A percentile compares a stretch with the other conserved stretches of the same genome.
phyloP scores from a whole-genome alignment of 2,888 invertebrate genomes.

The Cephus spinipes region DNA sequence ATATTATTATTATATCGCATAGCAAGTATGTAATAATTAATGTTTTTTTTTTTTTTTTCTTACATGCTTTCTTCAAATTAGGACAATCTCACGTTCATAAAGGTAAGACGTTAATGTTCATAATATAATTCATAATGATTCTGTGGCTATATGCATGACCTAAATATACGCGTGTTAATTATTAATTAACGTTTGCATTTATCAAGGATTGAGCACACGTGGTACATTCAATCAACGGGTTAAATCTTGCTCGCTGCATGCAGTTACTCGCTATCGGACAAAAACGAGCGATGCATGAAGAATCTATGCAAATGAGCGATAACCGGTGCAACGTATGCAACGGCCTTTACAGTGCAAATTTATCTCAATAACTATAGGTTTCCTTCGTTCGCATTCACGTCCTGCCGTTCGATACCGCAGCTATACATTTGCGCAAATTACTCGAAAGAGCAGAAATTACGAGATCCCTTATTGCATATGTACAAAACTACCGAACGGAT shows the following conservation, averaged over 20 bases:
- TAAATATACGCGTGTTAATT: neutral
- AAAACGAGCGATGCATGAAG: conserved; percentile 14
- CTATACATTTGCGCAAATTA: conserved; percentile 2
- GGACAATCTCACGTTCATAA: conserved; percentile 80
- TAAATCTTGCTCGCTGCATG: conserved; percentile 14
- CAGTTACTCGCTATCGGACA: conserved; percentile 12
- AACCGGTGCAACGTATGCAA: conserved; percentile 16
- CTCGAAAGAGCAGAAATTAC: neutral
- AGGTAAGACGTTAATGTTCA: conserved; percentile 68
- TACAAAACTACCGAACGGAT: neutral
- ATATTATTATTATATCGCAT: neutral
- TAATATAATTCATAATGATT: neutral
- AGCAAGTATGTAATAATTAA: neutral
- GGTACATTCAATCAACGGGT: conserved; percentile 22
- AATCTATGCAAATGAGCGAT: conserved; percentile 32
- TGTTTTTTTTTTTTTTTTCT: conserved; percentile 37
- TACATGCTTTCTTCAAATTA: conserved; percentile 49
- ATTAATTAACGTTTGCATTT: neutral
- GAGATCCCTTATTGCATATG: neutral
- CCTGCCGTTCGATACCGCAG: neutral
- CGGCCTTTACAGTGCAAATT: conserved; percentile 19
- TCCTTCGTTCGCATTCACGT: conserved; percentile 23
- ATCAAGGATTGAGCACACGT: neutral
- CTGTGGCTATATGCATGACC: neutral
- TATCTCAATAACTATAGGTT: conserved; percentile 35